Base-by-base conservation (phyloP, 2,888 invertebrate genomes). In the Achlya flavicornis region DNA sequence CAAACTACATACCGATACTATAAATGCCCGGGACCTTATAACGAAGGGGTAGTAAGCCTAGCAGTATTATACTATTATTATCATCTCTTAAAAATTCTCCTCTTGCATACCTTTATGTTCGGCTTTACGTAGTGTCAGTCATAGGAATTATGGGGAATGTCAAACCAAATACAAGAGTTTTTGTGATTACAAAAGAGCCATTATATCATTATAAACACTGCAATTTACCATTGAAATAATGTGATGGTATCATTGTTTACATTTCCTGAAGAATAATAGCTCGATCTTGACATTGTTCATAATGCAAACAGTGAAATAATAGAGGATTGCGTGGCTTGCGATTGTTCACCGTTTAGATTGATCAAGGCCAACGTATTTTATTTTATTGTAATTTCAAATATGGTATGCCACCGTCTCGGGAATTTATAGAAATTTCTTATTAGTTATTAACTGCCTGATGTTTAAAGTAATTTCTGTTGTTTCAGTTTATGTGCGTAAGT, bases 251-350 rank as follows among this genome's bases (percentile, higher is more conserved):
- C 65, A 71, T 69, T 76, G 67, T 72, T 70, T 68, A 46, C 64
- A 68, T 71, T 70, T 66, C 69, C 59, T 66, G 65, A 68, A 62
- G 68, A 67, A 63, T 71, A 67, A 74, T 73, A 64, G 65, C n/a
- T 63, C 14, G 64, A 62, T n/a, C 16, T 64, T 65, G 68, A 62
- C 41, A 61, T 63, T 69, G 66, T 64, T 32, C 61, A 43, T 48
- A 53, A 61, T 59, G 67, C 53, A 69, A 62, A 68, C 70, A 66
- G 64, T 53, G 10, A 66, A 68, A 74, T 76, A 75, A 76, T 72
- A 60, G 74, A 6, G 38, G 35, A 59, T 16, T 38, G 59, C 16
- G 48, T 16, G n/a, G 19, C 16, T 0, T 53, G 16, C 16, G 48
- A n/a, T 53, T 53, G 48, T 53, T 16, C 48, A 10, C 4, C 19